Evolutionary conservation across 1,140 invertebrate species (phyloP), one percentile per base, ranked within the genome.

Genomic region (Neuroterus valhalla): DNA sequence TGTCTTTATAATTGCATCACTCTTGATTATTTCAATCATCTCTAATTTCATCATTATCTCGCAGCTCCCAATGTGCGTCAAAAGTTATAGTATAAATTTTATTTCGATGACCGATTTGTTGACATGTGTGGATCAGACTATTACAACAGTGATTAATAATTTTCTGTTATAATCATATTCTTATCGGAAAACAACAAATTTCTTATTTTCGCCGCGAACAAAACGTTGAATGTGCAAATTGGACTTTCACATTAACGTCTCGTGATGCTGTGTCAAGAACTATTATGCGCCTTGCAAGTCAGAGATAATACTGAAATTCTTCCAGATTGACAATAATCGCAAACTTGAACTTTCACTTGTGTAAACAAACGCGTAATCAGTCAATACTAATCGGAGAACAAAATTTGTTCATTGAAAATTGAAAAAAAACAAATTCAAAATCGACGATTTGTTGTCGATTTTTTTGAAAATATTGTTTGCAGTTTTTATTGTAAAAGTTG

Each of bases 311-410:
- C 10, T 38, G 10, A 5, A 38, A 8, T 62, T 26, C 14, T 55
- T 26, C 23, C 15, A 46, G 72, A 76, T 67, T 76, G 66, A 72
- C 44, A 55, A 46, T 17, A 75, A 52, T 31, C 68, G 46, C 66
- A 62, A 74, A 70, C 78, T 79, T 79, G 78, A 79, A 79, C 78
- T 79, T 79, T 77, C 67, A 42, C 45, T 77, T 79, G 77, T 79
- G 75, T 38, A 23, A 21, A 70, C 69, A 66, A 71, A 66, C 44
- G 70, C 68, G 45, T 14, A 55, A 66, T 26, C 26, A 62, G n/a
- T 62, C 55, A 38, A n/a, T 31, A 23, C 2, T 31, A 55, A 12
- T 31, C 31, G n/a, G n/a, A 26, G 52, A 31, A 14, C 31, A 62
- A 15, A 26, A 26, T 2, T 26, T 26, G 2, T 11, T 26, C 0